Conservation (phyloP, 1,140 invertebrate species). For the Stegodyphus mimosarum region DNA sequence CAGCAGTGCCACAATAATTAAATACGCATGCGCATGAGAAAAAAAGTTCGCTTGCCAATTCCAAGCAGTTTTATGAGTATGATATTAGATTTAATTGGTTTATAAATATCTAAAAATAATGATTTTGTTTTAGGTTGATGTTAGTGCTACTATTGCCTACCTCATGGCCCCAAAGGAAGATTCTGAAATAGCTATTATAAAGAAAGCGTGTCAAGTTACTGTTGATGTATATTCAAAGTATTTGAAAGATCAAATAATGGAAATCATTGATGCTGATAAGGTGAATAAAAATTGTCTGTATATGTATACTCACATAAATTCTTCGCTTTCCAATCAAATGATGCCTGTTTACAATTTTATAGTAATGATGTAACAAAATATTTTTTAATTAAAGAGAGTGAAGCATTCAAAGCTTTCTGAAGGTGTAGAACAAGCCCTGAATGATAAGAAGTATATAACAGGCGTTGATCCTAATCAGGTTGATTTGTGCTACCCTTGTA, state of each 20-base stretch:
- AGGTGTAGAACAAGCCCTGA: constrained; percentile 90
- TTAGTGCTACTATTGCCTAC: constrained; percentile 84
- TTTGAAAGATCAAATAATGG: constrained; percentile 97
- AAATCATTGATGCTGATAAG: constrained; percentile 95
- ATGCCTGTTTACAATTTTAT: not conserved
- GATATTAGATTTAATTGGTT: no score
- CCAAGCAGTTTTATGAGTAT: no score
- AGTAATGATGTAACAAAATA: no score
- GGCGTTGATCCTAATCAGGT: constrained; percentile 86
- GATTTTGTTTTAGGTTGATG: constrained; percentile 76
- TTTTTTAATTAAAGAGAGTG: constrained; percentile 75
- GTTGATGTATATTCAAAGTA: constrained; percentile 97
- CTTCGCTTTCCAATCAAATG: not conserved
- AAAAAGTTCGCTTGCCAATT: no score
- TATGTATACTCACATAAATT: not conserved
- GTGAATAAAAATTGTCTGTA: constrained; percentile 70
- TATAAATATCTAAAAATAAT: no score
- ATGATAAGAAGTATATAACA: constrained; percentile 93
- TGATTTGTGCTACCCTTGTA: constrained; percentile 98
- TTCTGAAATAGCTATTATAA: constrained; percentile 88
- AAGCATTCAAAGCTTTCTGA: constrained; percentile 93
- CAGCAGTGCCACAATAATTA: no score
- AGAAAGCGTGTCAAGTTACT: constrained; percentile 92
- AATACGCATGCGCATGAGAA: no score
- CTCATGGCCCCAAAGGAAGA: constrained; percentile 97